Evolutionary conservation across 2,797 vertebrate species (phyloP).

Genomic region (Oreonectes daqikongensis): DNA sequence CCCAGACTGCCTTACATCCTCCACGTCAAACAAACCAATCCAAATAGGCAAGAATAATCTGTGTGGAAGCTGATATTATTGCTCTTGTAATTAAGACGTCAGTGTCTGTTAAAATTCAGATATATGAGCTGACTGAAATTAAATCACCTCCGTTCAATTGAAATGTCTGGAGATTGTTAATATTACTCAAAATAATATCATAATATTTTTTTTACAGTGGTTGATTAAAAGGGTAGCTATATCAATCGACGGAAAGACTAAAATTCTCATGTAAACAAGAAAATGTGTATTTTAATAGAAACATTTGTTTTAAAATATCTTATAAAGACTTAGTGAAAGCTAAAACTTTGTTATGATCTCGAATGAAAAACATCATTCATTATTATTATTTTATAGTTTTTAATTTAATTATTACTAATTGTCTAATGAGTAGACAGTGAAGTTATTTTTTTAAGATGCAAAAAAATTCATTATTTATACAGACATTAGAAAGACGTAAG

Average conservation of each 20-base stretch:
- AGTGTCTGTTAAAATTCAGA: constrained; percentile 14
- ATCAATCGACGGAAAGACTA: not conserved
- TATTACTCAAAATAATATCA: not conserved
- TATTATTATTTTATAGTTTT: not conserved
- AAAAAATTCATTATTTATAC: no score
- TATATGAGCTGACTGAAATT: not conserved
- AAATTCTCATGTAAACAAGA: not conserved
- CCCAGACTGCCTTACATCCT: constrained; percentile 25
- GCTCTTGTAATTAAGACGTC: constrained; percentile 17
- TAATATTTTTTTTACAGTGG: not conserved
- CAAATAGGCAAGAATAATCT: constrained; percentile 22
- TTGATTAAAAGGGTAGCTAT: not conserved
- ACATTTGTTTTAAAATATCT: not conserved
- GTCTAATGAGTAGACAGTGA: no score
- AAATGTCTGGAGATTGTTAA: not conserved
- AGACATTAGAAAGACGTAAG: not conserved
- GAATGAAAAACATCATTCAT: not conserved
- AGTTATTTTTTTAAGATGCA: not conserved
- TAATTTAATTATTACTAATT: no score
- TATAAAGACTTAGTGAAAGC: not conserved
- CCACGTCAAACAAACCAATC: constrained; percentile 2
- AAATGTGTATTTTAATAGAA: not conserved
- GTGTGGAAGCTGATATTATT: constrained; percentile 19
- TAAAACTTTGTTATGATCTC: not conserved
- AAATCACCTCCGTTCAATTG: not conserved